Percentiles rank a stretch among this genome's conserved stretches.
phyloP scores from a whole-genome alignment of 2,888 invertebrate species.

The Allolobophora icterica region DNA sequence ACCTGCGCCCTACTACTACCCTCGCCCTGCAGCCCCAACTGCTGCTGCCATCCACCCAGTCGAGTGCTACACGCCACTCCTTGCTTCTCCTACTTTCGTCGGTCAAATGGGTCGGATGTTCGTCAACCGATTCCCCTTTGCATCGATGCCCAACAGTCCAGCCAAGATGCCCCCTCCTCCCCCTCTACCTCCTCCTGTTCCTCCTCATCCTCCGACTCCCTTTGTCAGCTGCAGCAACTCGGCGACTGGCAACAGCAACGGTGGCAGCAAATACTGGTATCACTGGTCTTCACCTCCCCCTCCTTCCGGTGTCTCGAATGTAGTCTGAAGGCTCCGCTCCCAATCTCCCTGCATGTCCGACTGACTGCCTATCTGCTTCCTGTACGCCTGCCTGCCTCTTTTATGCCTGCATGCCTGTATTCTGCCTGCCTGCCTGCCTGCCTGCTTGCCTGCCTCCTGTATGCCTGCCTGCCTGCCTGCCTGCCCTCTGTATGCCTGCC shows the following conservation, averaged over 20 bases:
- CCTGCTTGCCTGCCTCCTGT: too few species aligned
- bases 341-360: too few species aligned
- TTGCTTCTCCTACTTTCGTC: not conserved
- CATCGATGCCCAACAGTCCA: conserved; percentile 3
- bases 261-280: not conserved
- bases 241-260: not conserved
- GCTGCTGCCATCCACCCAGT: not conserved
- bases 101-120: not conserved
- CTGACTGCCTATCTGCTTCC: too few species aligned
- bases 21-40: not conserved
- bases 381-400: too few species aligned
- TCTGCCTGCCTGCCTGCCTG: too few species aligned
- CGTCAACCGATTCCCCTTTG: not conserved
- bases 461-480: too few species aligned
- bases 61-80: not conserved
- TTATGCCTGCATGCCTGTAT: too few species aligned
- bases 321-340: not conserved
- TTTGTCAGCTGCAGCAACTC: not conserved
- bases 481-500: too few species aligned
- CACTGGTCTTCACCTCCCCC: not conserved
- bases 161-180: not conserved
- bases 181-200: not conserved
- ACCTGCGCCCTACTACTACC: not conserved
- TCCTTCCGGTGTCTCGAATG: not conserved
- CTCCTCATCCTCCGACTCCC: not conserved